phyloP scores from a whole-genome alignment of 2,888 invertebrate genomes.

The Acleris laterana region DNA sequence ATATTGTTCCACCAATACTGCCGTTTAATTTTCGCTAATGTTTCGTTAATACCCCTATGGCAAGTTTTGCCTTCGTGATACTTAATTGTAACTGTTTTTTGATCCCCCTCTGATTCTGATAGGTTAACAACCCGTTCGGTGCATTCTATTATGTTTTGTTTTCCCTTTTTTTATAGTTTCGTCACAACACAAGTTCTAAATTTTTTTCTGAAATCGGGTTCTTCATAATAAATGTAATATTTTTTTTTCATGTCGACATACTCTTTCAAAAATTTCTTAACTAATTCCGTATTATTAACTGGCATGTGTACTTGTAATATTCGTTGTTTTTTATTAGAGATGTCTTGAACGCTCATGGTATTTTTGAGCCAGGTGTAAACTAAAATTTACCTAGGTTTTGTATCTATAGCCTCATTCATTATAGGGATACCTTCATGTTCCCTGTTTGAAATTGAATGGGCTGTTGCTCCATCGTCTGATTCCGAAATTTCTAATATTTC shows the following conservation, averaged over 20 bases:
- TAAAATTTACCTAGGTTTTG: constrained; percentile 41
- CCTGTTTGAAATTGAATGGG: constrained; percentile 29
- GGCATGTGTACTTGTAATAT: not conserved
- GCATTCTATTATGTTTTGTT: constrained; percentile 37
- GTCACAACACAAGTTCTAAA: constrained; percentile 17
- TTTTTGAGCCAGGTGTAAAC: not conserved
- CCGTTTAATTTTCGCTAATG: constrained; percentile 36
- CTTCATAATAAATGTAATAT: constrained; percentile 42
- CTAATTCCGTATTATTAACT: not conserved
- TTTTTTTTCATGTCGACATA: constrained; percentile 29
- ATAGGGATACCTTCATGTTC: constrained; percentile 44
- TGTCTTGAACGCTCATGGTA: not conserved
- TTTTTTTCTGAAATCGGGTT: constrained; percentile 23
- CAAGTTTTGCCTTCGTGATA: constrained; percentile 43
- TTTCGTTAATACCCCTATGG: constrained; percentile 45
- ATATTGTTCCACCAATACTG: constrained; percentile 43
- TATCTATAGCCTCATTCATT: constrained; percentile 47
- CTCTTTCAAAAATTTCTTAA: constrained; percentile 39
- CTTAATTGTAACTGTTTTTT: constrained; percentile 36
- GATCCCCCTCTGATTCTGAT: constrained; percentile 39
- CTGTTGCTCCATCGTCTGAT: constrained; percentile 23
- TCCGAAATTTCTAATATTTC: constrained; percentile 5
- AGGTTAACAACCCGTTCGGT: constrained; percentile 38
- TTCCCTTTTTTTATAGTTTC: constrained; percentile 40
- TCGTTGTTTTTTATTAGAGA: constrained; percentile 6